Conservation (phyloP, 2,888 invertebrate species). For the Drosophila seclusa region DNA sequence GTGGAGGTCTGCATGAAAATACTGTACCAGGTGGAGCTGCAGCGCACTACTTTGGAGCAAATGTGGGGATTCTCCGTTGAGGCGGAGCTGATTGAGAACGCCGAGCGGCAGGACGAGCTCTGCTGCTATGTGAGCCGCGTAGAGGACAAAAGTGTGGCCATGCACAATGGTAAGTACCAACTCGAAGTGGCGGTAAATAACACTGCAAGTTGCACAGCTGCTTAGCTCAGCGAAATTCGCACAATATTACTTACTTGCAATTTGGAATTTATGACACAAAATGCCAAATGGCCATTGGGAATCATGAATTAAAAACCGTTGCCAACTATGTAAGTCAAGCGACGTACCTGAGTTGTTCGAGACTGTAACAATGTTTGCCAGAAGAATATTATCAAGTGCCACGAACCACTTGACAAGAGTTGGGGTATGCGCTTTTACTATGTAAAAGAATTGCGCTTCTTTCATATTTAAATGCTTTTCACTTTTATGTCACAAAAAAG, state of each 20-base stretch:
- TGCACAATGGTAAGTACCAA: constrained; percentile 93
- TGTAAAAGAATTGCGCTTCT: constrained; percentile 51
- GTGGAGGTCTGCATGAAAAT: constrained; percentile 99
- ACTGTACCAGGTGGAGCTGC: constrained; percentile 97
- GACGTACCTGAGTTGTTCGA: constrained; percentile 1
- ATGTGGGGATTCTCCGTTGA: constrained; percentile 99
- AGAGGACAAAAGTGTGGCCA: constrained; percentile 97
- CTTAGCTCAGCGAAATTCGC: constrained; percentile 50
- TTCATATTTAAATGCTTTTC: constrained; percentile 81
- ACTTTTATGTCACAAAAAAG: constrained; percentile 77
- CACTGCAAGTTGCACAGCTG: constrained; percentile 51
- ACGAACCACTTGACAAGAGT: constrained; percentile 20
- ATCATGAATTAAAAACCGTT: constrained; percentile 10
- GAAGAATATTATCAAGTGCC: constrained; percentile 62
- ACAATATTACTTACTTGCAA: constrained; percentile 46
- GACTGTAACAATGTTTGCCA: constrained; percentile 59
- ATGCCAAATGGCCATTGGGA: constrained; percentile 35
- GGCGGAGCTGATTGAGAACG: constrained; percentile 98
- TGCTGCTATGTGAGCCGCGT: constrained; percentile 98
- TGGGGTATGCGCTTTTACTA: constrained; percentile 42
- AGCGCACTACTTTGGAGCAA: constrained; percentile 94
- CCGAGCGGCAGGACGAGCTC: constrained; percentile 97
- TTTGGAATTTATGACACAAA: constrained; percentile 53
- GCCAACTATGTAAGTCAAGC: constrained; percentile 23
- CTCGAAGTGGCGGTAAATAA: constrained; percentile 1